Base-by-base conservation (phyloP, 1,140 invertebrate genomes). In the Limonius californicus region DNA sequence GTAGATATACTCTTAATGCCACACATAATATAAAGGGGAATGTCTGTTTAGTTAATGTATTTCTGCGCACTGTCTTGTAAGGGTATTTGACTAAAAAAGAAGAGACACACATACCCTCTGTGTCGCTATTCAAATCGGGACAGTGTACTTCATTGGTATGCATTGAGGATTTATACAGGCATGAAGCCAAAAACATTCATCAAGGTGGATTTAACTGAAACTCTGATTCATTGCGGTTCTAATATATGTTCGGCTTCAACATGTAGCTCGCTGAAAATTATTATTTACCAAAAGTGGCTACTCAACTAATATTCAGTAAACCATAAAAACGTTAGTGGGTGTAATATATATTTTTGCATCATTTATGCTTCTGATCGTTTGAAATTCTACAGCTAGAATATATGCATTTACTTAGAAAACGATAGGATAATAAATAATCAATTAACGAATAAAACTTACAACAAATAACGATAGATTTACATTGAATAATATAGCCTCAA, bases 111-210 rank as follows among this genome's bases (percentile, higher is more conserved):
- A 45, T 50, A 62, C 43, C 30, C 54, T 43, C 20, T 68, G 68
- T 67, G 66, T 59, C 63, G 72, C 65, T 63, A 70, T 67, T 72
- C 66, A 65, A 69, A 15, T 9, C 67, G 59, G 57, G 68, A 64
- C 59, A 72, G 69, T 64, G 68, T 70, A 76, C 74, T 76, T 76
- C 74, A 76, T 76, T 76, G 72, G 72, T 76, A 76, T 76, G 74
- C 74, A 76, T 76, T 76, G 74, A 76, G 74, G 74, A 76, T 76
- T 76, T 76, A 76, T 76, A 73, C 74, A 73, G 73, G 74, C 74
- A 74, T 74, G 71, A 72, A 72, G 74, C 73, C 74, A 75, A 74
- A 75, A 75, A 73, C 74, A 75, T 75, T 75, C 74, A 75, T 75
- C 74, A 75, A 75, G 71, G 74, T 74, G 74, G 74, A 75, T 75